These are phyloP conservation scores for Artibeus lituratus DNA, from an alignment of 2,797 vertebrate species.

Conservation along the genomic window DNA sequence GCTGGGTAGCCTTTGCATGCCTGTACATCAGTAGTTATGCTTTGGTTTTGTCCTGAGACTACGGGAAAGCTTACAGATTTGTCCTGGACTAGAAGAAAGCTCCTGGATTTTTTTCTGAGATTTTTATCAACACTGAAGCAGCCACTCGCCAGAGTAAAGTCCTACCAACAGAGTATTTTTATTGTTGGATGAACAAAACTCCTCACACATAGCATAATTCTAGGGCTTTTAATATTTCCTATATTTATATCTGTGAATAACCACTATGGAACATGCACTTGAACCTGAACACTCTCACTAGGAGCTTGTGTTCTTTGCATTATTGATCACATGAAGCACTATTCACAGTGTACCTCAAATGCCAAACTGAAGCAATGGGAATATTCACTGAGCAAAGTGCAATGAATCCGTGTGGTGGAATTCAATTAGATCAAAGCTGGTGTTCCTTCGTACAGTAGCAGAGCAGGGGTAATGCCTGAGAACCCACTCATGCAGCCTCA, in stretches of 20 bases:
- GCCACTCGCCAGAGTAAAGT: not conserved
- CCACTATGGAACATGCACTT: not conserved
- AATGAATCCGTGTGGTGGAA: not conserved
- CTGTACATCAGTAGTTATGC: not conserved
- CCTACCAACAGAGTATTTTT: not conserved
- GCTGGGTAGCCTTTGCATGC: not conserved
- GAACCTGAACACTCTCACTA: not conserved
- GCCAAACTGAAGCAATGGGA: not conserved
- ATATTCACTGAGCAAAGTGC: not conserved
- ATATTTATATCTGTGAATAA: not conserved
- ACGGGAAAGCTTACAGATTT: constrained; percentile 7
- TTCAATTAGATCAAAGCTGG: not conserved
- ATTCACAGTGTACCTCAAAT: not conserved
- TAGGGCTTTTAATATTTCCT: not conserved
- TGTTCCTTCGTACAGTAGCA: not conserved
- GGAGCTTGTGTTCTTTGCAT: not conserved
- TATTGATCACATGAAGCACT: not conserved
- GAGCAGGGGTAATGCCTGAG: not conserved
- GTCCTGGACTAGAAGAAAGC: not conserved
- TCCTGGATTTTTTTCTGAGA: not conserved
- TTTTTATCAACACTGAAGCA: not conserved
- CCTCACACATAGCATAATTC: not conserved
- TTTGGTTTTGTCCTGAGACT: not conserved
- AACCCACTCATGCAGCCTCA: not conserved
- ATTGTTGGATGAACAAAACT: not conserved